These are phyloP conservation scores for Crotalus helleri DNA, from an alignment of 2,113 vertebrate species.

Conservation along the genomic window DNA sequence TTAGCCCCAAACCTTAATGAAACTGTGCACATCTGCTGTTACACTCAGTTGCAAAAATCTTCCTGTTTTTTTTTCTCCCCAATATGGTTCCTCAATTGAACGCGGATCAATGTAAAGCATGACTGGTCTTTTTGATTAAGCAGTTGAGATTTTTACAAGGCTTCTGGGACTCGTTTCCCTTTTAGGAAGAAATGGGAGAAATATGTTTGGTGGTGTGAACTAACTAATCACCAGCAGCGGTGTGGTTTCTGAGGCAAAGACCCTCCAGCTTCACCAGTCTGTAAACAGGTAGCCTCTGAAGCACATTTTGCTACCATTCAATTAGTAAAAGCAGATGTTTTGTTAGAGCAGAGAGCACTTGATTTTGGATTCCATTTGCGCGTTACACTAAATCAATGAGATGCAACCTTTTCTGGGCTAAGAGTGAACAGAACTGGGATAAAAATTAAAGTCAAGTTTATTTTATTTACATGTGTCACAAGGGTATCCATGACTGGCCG, in stretches of 20 bases:
- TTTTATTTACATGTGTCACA: neutral
- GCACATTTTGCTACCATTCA: neutral
- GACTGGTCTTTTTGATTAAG: neutral
- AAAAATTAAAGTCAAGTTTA: neutral
- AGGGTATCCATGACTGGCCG: neutral
- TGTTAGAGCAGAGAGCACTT: constrained; percentile 24
- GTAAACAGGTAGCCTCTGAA: neutral
- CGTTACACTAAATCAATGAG: neutral
- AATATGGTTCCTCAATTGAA: constrained; percentile 28
- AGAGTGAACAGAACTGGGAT: neutral
- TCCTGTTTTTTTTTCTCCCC: constrained; percentile 13
- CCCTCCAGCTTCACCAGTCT: constrained; percentile 26
- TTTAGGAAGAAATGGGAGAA: neutral
- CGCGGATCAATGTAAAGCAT: constrained; percentile 45
- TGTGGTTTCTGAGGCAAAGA: neutral
- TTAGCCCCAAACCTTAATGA: constrained; percentile 22
- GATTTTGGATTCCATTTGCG: neutral
- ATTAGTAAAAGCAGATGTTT: constrained; percentile 32
- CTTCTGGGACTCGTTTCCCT: neutral
- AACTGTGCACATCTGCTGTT: constrained; percentile 27
- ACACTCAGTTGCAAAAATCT: constrained; percentile 22
- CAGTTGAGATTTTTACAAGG: neutral
- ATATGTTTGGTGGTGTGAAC: neutral
- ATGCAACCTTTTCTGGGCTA: neutral
- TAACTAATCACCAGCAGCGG: neutral